These are phyloP conservation scores for Mus spretus DNA, from an alignment of 2,797 vertebrate species.

Conservation along the genomic window DNA sequence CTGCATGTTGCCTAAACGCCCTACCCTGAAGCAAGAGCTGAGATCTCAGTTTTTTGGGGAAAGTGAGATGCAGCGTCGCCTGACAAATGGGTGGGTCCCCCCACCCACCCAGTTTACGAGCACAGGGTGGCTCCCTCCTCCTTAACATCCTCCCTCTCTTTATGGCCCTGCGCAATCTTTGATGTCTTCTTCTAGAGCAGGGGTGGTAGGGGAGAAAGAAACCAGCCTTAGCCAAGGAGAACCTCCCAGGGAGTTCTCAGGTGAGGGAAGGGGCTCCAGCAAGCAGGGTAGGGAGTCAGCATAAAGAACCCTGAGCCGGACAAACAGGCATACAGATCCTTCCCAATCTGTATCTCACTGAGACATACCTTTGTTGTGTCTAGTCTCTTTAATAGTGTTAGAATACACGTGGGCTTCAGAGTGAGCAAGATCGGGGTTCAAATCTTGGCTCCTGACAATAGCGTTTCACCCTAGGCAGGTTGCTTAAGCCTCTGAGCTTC, in stretches of 20 bases:
- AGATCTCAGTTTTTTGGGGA: constrained; percentile 80
- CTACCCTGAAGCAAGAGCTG: constrained; percentile 79
- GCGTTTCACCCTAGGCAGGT: constrained; percentile 51
- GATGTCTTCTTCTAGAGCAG: constrained; percentile 80
- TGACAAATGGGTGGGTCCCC: constrained; percentile 80
- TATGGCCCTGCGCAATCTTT: constrained; percentile 82
- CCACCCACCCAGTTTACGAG: constrained; percentile 79
- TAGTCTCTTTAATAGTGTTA: neutral
- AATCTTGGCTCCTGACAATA: neutral
- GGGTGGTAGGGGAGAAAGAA: constrained; percentile 62
- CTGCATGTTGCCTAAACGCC: constrained; percentile 46
- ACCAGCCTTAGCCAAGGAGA: constrained; percentile 69
- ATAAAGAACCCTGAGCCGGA: neutral
- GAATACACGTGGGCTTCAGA: neutral
- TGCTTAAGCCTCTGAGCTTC: constrained; percentile 61
- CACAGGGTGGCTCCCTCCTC: constrained; percentile 77
- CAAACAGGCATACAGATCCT: neutral
- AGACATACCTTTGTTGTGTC: neutral
- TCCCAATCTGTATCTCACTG: constrained; percentile 24
- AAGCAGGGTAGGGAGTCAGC: constrained; percentile 26
- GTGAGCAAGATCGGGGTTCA: constrained; percentile 31
- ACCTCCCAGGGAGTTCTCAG: constrained; percentile 27
- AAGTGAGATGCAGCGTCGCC: constrained; percentile 82
- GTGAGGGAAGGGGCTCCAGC: constrained; percentile 29
- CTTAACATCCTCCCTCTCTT: constrained; percentile 80